phyloP scores from a whole-genome alignment of 2,888 invertebrate genomes.

The Rhabditoides inermis region DNA sequence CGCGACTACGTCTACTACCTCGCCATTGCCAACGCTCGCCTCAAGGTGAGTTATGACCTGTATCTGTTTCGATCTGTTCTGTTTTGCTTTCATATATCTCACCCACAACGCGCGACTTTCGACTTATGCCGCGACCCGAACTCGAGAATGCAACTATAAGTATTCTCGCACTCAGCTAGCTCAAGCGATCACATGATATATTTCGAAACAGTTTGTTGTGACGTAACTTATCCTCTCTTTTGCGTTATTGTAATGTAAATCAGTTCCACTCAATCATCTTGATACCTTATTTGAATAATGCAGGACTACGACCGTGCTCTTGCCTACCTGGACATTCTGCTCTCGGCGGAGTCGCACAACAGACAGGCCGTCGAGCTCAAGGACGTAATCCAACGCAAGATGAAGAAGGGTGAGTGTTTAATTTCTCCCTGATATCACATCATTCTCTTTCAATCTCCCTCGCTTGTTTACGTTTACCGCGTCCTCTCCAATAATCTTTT shows the following conservation, averaged over 20 bases:
- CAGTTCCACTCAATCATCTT: not conserved
- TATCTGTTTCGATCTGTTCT: too few relatives aligned
- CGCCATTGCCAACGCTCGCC: constrained; percentile 81
- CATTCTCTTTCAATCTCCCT: not conserved
- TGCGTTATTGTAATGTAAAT: not conserved
- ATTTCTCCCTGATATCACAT: not conserved
- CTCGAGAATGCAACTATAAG: too few relatives aligned
- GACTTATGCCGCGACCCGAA: too few relatives aligned
- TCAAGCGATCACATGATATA: too few relatives aligned
- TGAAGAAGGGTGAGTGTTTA: constrained; percentile 66
- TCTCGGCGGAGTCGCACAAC: constrained; percentile 76
- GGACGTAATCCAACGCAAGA: constrained; percentile 75
- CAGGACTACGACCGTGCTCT: constrained; percentile 76
- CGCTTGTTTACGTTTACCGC: not conserved
- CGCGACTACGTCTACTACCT: constrained; percentile 90
- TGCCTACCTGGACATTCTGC: constrained; percentile 71
- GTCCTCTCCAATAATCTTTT: not conserved
- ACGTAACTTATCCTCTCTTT: too few relatives aligned
- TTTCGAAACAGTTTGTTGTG: too few relatives aligned
- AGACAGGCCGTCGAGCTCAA: constrained; percentile 76
- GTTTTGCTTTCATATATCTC: too few relatives aligned
- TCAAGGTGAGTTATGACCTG: constrained; percentile 66
- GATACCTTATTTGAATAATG: not conserved
- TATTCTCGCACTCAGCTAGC: too few relatives aligned
- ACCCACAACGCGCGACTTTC: too few relatives aligned